A percentile compares a stretch with the other conserved stretches of the same genome.
Evolutionary conservation across 2,797 vertebrate species (phyloP).

Genomic region (Semotilus atromaculatus): DNA sequence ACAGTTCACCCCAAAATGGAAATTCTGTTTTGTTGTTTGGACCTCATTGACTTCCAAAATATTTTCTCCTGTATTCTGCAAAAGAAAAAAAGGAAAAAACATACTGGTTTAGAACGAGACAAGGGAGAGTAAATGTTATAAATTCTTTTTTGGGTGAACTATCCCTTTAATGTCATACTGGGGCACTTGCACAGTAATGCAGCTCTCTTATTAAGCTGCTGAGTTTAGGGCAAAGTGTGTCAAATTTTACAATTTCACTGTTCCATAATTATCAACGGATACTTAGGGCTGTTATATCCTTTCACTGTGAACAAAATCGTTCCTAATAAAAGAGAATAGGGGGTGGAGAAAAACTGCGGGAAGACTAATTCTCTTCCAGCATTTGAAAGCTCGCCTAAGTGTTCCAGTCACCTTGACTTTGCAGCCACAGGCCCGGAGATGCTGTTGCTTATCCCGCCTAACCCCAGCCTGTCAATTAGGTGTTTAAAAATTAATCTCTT

Average conservation of each 20-base stretch:
- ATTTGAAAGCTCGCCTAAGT: slow-evolving; percentile 78
- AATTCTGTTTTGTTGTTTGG: not conserved
- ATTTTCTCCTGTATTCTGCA: not conserved
- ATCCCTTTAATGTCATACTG: slow-evolving; percentile 73
- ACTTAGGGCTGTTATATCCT: slow-evolving; percentile 86
- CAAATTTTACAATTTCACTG: slow-evolving; percentile 85
- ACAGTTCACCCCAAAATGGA: slow-evolving; percentile 55
- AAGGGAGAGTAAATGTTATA: not conserved
- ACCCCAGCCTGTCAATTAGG: slow-evolving; percentile 87
- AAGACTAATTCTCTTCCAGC: slow-evolving; percentile 80
- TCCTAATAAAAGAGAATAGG: slow-evolving; percentile 82
- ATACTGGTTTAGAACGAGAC: not conserved
- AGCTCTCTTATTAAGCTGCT: slow-evolving; percentile 76
- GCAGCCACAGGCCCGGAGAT: slow-evolving; percentile 76
- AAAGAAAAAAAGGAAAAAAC: not conserved
- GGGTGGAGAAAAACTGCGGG: slow-evolving; percentile 77
- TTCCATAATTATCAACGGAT: slow-evolving; percentile 81
- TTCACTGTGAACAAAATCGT: slow-evolving; percentile 85
- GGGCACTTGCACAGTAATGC: slow-evolving; percentile 68
- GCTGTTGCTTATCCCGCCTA: slow-evolving; percentile 86
- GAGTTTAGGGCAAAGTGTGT: slow-evolving; percentile 84
- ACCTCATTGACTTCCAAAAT: not conserved
- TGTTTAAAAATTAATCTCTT: slow-evolving; percentile 91
- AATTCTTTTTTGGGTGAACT: not conserved
- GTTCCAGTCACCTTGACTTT: slow-evolving; percentile 89